Evolutionary conservation across 2,113 vertebrate species (phyloP).

Genomic region (Noctilio leporinus): DNA sequence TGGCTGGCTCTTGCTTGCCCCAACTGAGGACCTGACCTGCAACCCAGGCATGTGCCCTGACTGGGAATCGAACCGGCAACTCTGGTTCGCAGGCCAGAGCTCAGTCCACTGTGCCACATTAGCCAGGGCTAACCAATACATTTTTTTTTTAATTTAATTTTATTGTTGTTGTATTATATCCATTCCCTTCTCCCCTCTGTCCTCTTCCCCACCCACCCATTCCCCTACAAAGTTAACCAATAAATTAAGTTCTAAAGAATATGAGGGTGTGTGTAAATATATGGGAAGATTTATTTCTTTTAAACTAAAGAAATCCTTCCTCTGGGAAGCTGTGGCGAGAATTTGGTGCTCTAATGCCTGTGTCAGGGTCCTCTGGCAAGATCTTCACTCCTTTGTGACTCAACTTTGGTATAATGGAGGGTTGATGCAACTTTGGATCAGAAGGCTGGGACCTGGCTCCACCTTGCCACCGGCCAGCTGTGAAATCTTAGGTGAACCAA

Average conservation of each 20-base stretch:
- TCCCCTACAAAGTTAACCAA: too few relatives aligned
- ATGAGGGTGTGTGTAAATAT: background rate
- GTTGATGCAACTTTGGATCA: background rate
- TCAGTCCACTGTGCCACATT: too few relatives aligned
- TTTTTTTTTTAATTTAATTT: too few relatives aligned
- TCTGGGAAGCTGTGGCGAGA: background rate
- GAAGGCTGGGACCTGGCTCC: background rate
- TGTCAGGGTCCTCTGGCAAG: background rate
- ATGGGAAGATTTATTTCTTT: background rate
- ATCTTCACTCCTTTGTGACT: background rate
- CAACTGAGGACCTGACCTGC: too few relatives aligned
- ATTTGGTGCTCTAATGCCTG: background rate
- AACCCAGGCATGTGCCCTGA: too few relatives aligned
- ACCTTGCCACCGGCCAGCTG: background rate
- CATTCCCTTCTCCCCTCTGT: too few relatives aligned
- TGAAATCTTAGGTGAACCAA: background rate
- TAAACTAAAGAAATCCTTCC: background rate
- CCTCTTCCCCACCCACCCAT: too few relatives aligned
- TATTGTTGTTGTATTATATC: too few relatives aligned
- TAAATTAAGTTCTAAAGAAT: conserved; percentile 21
- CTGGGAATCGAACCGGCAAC: too few relatives aligned
- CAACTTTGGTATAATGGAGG: background rate
- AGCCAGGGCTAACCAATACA: too few relatives aligned
- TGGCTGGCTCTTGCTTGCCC: too few relatives aligned
- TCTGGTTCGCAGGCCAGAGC: too few relatives aligned